Percentiles rank a stretch among this genome's conserved stretches.
These are phyloP conservation scores for Nymphalis polychloros DNA, from an alignment of 2,888 invertebrate species.

Conservation along the genomic window DNA sequence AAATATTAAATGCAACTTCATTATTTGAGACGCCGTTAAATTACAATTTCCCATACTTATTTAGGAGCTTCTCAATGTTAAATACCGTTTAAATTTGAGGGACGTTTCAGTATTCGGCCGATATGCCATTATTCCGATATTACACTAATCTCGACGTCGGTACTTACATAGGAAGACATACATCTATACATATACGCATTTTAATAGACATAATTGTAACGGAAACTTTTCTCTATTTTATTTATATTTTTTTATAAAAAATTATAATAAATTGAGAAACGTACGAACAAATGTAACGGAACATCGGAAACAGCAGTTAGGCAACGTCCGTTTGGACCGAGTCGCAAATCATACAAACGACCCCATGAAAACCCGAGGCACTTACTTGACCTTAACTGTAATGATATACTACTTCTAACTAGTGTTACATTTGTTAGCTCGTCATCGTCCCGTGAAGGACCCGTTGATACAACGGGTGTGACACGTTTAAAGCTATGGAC, in stretches of 20 bases:
- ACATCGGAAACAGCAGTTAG: slow-evolving; percentile 14
- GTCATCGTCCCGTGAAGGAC: slow-evolving; percentile 68
- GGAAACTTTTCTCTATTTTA: slow-evolving; percentile 39
- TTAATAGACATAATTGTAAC: slow-evolving; percentile 55
- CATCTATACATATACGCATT: slow-evolving; percentile 60
- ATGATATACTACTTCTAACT: slow-evolving; percentile 79
- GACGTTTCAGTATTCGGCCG: too few relatives aligned
- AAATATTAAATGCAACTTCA: too few relatives aligned
- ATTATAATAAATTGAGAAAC: too few relatives aligned
- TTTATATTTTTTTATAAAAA: too few relatives aligned
- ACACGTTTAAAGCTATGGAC: slow-evolving; percentile 82
- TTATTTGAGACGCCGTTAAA: too few relatives aligned
- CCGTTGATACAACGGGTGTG: slow-evolving; percentile 80
- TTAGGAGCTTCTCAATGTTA: too few relatives aligned
- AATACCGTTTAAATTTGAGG: too few relatives aligned
- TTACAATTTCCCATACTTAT: too few relatives aligned
- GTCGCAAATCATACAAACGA: slow-evolving; percentile 62
- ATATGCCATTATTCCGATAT: slow-evolving; percentile 55
- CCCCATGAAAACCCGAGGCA: slow-evolving; percentile 75
- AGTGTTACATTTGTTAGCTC: slow-evolving; percentile 75
- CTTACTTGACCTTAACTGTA: slow-evolving; percentile 79
- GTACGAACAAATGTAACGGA: slow-evolving; percentile 15
- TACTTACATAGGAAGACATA: slow-evolving; percentile 80
- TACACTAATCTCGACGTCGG: slow-evolving; percentile 63
- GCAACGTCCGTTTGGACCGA: slow-evolving; percentile 37